phyloP scores from a whole-genome alignment of 2,113 vertebrate species.

The Chaetodon auriga region DNA sequence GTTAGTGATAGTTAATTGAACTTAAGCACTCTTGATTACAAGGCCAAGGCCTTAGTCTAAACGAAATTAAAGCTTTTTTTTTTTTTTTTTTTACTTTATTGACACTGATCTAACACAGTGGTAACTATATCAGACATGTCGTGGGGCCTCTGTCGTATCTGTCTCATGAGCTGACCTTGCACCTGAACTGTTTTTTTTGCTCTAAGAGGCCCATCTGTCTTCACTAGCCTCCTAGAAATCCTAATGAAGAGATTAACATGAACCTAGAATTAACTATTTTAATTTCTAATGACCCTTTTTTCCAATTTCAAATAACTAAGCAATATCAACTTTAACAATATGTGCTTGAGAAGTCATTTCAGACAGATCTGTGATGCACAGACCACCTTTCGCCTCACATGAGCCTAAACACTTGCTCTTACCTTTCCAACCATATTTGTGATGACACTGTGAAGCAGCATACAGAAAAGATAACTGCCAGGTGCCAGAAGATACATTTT shows the following conservation, averaged over 20 bases:
- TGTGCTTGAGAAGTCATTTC: neutral
- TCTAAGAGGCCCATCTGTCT: neutral
- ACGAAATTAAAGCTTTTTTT: conserved; percentile 34
- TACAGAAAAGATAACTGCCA: neutral
- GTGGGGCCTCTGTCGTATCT: neutral
- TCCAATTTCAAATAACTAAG: neutral
- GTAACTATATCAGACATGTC: conserved; percentile 2
- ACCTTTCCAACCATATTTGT: conserved; percentile 9
- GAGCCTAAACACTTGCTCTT: conserved; percentile 25
- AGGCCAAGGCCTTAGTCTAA: conserved; percentile 15
- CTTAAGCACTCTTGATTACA: conserved; percentile 64
- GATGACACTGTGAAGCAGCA: conserved; percentile 5
- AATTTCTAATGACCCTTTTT: neutral
- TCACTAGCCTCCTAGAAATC: conserved; percentile 23
- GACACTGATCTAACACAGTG: conserved; percentile 19
- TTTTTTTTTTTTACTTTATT: neutral
- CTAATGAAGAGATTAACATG: neutral
- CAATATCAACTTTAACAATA: neutral
- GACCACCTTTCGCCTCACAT: conserved; percentile 18
- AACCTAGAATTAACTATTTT: neutral
- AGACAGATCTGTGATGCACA: neutral
- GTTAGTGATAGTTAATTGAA: conserved; percentile 56
- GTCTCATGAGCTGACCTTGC: neutral
- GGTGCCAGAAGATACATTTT: neutral
- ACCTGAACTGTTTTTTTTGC: neutral